Percentiles rank a stretch among this genome's conserved stretches.
Conservation (phyloP, 2,888 invertebrate genomes). For the Portevinia maculata region DNA sequence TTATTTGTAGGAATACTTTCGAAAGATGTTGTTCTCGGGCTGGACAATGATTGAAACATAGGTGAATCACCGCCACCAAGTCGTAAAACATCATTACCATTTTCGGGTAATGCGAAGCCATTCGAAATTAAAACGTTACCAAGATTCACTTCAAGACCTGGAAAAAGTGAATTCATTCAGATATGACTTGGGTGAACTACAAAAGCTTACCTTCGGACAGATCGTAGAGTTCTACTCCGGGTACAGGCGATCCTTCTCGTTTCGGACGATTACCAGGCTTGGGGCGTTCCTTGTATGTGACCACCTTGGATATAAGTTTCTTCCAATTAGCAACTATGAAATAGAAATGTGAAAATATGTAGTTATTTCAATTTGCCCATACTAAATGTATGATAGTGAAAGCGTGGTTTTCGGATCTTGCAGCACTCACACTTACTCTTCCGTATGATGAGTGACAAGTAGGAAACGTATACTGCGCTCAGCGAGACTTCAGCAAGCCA, state of each 20-base stretch:
- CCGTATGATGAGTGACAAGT: too few relatives aligned
- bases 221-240: constrained; percentile 90
- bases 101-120: constrained; percentile 80
- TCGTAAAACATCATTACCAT: constrained; percentile 66
- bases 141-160: constrained; percentile 80
- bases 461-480: too few relatives aligned
- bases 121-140: constrained; percentile 80
- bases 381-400: too few relatives aligned
- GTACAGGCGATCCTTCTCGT: constrained; percentile 89
- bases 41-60: constrained; percentile 75
- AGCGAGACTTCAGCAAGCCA: too few relatives aligned
- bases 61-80: constrained; percentile 76
- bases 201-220: constrained; percentile 85
- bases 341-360: background rate
- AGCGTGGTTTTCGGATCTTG: too few relatives aligned
- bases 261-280: constrained; percentile 77
- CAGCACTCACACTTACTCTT: too few relatives aligned
- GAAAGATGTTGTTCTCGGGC: constrained; percentile 63
- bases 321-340: constrained; percentile 90
- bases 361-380: too few relatives aligned
- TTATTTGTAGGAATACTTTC: constrained; percentile 71
- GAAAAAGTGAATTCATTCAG: background rate
- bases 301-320: constrained; percentile 89
- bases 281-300: constrained; percentile 87
- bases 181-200: background rate